phyloP scores from a whole-genome alignment of 2,888 invertebrate genomes.

The Andrena praecox region DNA sequence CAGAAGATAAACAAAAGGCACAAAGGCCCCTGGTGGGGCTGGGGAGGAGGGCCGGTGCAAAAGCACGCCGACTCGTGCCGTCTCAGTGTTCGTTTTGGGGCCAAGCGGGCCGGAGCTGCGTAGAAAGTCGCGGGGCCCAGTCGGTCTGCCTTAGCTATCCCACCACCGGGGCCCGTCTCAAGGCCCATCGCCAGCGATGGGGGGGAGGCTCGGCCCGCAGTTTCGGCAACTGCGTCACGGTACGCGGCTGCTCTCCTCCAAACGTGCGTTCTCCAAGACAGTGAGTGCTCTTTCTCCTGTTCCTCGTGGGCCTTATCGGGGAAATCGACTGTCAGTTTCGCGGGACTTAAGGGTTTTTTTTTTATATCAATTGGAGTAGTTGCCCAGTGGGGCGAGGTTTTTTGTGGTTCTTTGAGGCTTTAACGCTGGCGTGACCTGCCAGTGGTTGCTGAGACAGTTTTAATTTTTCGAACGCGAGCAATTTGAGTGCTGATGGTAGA shows the following conservation, averaged over 20 bases:
- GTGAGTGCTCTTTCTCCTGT: background rate
- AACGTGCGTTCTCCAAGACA: constrained; percentile 11
- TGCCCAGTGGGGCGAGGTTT: background rate
- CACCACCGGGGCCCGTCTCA: constrained; percentile 48
- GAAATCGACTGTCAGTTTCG: background rate
- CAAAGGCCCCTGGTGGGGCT: background rate
- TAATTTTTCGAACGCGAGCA: background rate
- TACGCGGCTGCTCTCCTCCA: constrained; percentile 31
- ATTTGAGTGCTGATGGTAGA: background rate
- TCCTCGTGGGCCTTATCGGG: background rate
- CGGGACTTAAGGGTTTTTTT: background rate
- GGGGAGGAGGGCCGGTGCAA: background rate
- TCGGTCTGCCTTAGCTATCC: constrained; percentile 34
- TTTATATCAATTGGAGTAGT: background rate
- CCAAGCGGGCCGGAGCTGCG: constrained; percentile 68
- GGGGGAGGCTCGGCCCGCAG: constrained; percentile 70
- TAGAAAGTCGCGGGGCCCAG: constrained; percentile 76
- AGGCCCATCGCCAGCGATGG: constrained; percentile 50
- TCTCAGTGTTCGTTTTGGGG: constrained; percentile 59
- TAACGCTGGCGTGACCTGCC: background rate
- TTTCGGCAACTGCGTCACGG: constrained; percentile 81
- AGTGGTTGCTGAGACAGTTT: background rate
- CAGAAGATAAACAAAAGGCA: constrained; percentile 29
- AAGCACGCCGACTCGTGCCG: constrained; percentile 16
- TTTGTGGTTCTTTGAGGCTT: too few species aligned